phyloP scores from a whole-genome alignment of 2,797 vertebrate genomes.

The Rhadinocentrus ornatus region DNA sequence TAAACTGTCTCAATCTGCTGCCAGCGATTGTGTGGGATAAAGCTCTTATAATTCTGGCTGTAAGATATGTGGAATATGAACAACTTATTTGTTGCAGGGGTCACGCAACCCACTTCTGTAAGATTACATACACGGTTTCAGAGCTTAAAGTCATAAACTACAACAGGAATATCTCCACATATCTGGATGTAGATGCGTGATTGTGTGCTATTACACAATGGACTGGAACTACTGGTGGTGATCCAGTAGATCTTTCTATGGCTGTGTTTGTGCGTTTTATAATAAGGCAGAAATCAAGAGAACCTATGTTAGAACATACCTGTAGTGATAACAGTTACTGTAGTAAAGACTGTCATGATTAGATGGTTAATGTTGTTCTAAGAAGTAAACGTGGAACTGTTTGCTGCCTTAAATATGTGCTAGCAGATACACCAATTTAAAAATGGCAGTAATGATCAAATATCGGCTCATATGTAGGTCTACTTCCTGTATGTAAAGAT shows the following conservation, averaged over 20 bases:
- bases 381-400: too few relatives aligned
- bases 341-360: not conserved
- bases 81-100: constrained; percentile 22
- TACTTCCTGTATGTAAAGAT: not conserved
- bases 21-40: constrained; percentile 28
- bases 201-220: not conserved
- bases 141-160: not conserved
- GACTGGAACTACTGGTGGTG: not conserved
- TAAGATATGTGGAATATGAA: constrained; percentile 26
- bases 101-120: not conserved
- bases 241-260: too few relatives aligned
- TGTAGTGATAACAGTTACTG: too few relatives aligned
- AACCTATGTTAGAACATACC: not conserved
- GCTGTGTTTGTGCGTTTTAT: too few relatives aligned
- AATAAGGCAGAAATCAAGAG: too few relatives aligned
- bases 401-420: too few relatives aligned
- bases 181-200: not conserved
- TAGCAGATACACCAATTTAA: too few relatives aligned
- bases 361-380: too few relatives aligned
- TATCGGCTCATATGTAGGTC: not conserved
- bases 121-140: constrained; percentile 3
- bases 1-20: constrained; percentile 48
- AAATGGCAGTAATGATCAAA: not conserved
- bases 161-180: not conserved
- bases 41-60: constrained; percentile 22